Base-by-base conservation (phyloP, 2,797 vertebrate genomes). In the Antennarius maculatus region DNA sequence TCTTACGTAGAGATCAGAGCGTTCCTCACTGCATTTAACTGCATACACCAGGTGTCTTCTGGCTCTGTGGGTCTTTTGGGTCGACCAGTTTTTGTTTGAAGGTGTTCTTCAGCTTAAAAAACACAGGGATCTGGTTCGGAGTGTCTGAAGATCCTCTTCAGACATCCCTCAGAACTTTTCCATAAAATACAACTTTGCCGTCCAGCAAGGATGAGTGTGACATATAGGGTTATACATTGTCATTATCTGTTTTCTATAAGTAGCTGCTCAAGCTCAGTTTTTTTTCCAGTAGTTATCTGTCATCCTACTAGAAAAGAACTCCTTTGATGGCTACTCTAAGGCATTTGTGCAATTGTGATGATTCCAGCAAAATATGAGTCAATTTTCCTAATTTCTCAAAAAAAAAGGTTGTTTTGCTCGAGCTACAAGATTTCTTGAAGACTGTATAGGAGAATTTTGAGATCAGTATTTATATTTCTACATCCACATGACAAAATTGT, bases 291-390 rank as follows among this genome's bases (percentile, higher is more conserved):
- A 16, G 14, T 15, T 15, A 46, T 46, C 3, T 16, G 5, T 14
- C 42, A 5, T 16, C 14, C 43, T 16, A 15, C 5, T 16, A 8
- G 1, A 7, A 16, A 46, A 6, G 16, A n/a, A 7, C 43, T 15
- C 45, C 13, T 16, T n/a, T 7, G 45, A 46, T 48, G 2, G 47
- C 50, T 6, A 9, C 74, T 69, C 13, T 8, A 27, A 54, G 51
- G 31, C 58, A 62, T 17, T 23, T 45, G 72, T 15, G 42, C 37
- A 50, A 5, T 43, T 42, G 37, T 0, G 2, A 31, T 34, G 29
- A 45, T 67, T 45, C 72, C 61, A 41, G 6, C 17, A 62, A 75
- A 64, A 61, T 55, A 61, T 55, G 17, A 79, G 61, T n/a, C 47
- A 16, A 50, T 66, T 74, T 66, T 50, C 42, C 60, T 71, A 48